A percentile compares a stretch with the other conserved stretches of the same genome.
Conservation (phyloP, 2,888 invertebrate genomes). For the Tipula lateralis region DNA sequence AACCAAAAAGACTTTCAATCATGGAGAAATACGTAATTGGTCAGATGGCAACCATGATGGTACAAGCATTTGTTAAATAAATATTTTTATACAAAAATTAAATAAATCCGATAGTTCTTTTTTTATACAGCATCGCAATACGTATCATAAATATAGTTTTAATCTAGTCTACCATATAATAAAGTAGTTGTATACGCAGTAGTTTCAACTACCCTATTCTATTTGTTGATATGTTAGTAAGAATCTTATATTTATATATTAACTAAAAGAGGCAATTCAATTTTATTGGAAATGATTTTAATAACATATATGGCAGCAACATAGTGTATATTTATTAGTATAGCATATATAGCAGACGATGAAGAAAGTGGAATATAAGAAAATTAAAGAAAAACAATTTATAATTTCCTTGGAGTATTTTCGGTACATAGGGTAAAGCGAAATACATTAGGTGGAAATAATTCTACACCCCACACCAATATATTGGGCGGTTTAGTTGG, state of each 20-base stretch:
- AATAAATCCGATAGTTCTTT: not conserved
- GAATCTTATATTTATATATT: not conserved
- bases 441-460: not conserved
- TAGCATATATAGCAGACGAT: not conserved
- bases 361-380: not conserved
- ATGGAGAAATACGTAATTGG: too few species aligned
- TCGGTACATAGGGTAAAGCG: not conserved
- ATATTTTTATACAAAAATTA: too few species aligned
- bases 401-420: not conserved
- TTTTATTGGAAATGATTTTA: slow-evolving; percentile 1
- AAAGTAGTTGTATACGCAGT: not conserved
- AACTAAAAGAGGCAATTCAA: not conserved
- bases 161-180: not conserved
- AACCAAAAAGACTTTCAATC: too few species aligned
- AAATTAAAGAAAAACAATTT: slow-evolving; percentile 24
- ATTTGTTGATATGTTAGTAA: not conserved
- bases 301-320: not conserved
- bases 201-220: not conserved
- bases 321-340: not conserved
- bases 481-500: not conserved
- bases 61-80: too few species aligned
- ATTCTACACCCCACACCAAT: not conserved
- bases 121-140: not conserved
- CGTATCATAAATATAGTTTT: not conserved
- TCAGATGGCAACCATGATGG: too few species aligned